Base-by-base conservation (phyloP, 2,888 invertebrate genomes). In the Baccha elongata region DNA sequence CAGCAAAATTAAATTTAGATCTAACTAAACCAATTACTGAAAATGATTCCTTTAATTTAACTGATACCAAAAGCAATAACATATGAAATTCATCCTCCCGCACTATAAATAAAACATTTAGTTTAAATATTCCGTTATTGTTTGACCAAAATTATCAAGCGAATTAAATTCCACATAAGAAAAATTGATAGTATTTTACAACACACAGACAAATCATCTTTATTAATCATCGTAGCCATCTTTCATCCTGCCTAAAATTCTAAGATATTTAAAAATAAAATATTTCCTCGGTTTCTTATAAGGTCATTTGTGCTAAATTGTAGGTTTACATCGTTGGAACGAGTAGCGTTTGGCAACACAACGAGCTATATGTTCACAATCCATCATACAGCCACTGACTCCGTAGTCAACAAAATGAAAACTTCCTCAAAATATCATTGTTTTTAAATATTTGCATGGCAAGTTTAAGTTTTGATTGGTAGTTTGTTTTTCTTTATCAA, bases 241-340 rank as follows among this genome's bases (percentile, higher is more conserved):
- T 8, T 72, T 17, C 11, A 44, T 44, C 29, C 29, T 44, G 40
- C 17, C 17, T 32, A 6, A 52, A 42, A 13, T 53, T 53, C 7
- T n/a, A 21, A 52, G n/a, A 32, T 26, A n/a, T 42, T 19, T 11
- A n/a, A n/a, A 1, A 35, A 8, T 23, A 60, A 50, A 26, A 1
- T 13, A 10, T 42, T 50, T 11, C n/a, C 15, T 13, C n/a, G 42
- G 26, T 65, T 44, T 72, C 42, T 65, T 69, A 75, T 29, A n/a
- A n/a, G n/a, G n/a, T n/a, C n/a, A n/a, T n/a, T 19, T 53, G 42
- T 76, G 76, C 78, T 73, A 72, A 40, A 72, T 83, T 83, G 83
- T 83, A 83, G 83, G 83, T 83, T 10, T 83, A 32, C 83, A 72
- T 83, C 78, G 83, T 83, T 78, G 83, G 83, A 78, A 78, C 83